Base-by-base conservation (phyloP, 2,113 vertebrate species). In the Amazona guildingii region DNA sequence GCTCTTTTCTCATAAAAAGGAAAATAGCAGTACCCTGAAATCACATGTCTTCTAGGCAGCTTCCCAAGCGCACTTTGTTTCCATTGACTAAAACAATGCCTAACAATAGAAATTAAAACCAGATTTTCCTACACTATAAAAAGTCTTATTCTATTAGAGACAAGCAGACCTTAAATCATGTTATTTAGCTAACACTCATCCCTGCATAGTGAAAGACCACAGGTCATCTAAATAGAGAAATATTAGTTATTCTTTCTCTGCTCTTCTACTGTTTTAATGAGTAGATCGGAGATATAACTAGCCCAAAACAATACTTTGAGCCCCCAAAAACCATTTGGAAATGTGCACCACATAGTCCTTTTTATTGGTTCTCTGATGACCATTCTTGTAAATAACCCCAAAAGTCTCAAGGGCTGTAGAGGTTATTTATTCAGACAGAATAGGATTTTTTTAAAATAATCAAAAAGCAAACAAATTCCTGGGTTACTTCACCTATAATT, bases 1-100 rank as follows among this genome's bases (percentile, higher is more conserved):
- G 85, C 75, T 95, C 85, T 96, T 78, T 86, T 72, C 75, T 96
- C 92, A 86, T 80, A 77, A 48, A 90, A 94, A 84, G 70, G 91
- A 55, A 93, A 51, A 92, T 64, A 91, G 78, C n/a, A 74, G 55
- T 90, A 76, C 83, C 68, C 59, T 49, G 41, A 52, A 67, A 86
- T 92, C 63, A 83, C 78, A 39, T 39, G 27, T 63, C 63, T 93
- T 85, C 77, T 61, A 83, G 86, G 94, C 94, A 96, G 75, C 85
- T 79, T 86, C 88, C 91, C 91, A 87, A 91, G 59, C 62, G 73
- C 72, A 14, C 61, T 95, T 93, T 84, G 75, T 95, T 93, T 93
- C 93, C 43, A 67, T 55, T 78, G 64, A 94, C 92, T 86, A 77
- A 90, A 92, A 81, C 25, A 90, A 94, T 62, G 59, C 33, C 54